phyloP scores from a whole-genome alignment of 1,140 invertebrate genomes.

The Planococcus citri region DNA sequence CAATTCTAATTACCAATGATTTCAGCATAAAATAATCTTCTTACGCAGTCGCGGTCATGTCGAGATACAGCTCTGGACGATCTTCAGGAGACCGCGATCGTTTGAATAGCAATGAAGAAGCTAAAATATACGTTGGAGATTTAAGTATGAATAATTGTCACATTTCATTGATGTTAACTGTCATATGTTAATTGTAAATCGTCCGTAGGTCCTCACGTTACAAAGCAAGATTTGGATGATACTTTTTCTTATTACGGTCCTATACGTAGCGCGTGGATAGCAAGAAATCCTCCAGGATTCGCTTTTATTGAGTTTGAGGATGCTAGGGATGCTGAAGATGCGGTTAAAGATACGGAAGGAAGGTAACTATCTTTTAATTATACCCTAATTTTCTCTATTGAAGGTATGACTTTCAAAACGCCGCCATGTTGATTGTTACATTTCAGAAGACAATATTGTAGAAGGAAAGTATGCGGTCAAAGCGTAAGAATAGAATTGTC shows the following conservation, averaged over 20 bases:
- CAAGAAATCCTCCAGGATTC: conserved; percentile 82
- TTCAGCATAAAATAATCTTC: no score
- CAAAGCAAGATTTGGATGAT: conserved; percentile 80
- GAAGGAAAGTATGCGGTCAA: conserved; percentile 58
- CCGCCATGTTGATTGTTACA: background rate
- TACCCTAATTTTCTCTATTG: no score
- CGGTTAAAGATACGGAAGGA: conserved; percentile 61
- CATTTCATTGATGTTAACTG: background rate
- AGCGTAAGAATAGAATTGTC: conserved; percentile 82
- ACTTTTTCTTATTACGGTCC: conserved; percentile 90
- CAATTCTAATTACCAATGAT: no score
- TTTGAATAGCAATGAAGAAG: background rate
- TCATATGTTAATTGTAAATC: no score
- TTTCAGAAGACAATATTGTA: background rate
- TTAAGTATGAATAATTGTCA: background rate
- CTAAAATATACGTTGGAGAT: background rate
- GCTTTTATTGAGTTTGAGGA: conserved; percentile 96
- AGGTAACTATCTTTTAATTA: conserved; percentile 42
- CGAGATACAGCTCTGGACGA: background rate
- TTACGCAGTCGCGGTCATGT: background rate
- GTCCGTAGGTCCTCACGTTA: conserved; percentile 46
- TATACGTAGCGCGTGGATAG: conserved; percentile 89
- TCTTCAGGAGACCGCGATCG: background rate
- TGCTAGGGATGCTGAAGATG: conserved; percentile 80
- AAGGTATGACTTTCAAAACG: background rate